Percentiles rank a stretch among this genome's conserved stretches.
Evolutionary conservation across 2,888 invertebrate species (phyloP).

Genomic region (Augochlorella aurata): DNA sequence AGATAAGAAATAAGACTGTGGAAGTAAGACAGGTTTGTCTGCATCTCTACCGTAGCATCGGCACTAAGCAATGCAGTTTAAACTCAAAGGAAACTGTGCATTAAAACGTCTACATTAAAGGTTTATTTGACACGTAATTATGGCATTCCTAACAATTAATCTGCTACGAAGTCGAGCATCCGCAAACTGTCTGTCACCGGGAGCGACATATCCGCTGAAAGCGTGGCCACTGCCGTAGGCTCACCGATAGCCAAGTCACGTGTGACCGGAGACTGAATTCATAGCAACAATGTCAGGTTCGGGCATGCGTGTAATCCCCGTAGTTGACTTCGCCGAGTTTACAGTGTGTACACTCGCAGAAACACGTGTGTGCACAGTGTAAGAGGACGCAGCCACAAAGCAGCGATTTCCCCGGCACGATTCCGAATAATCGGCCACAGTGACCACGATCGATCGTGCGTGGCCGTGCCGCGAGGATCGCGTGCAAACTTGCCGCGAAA

Average conservation of each 20-base stretch:
- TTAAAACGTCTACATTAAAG: neutral
- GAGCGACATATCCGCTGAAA: slow-evolving; percentile 30
- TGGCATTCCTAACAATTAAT: slow-evolving; percentile 10
- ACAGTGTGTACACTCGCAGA: slow-evolving; percentile 38
- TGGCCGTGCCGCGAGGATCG: slow-evolving; percentile 16
- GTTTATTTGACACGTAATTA: neutral
- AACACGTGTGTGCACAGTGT: slow-evolving; percentile 37
- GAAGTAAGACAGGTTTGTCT: too few relatives aligned
- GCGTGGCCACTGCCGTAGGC: slow-evolving; percentile 18
- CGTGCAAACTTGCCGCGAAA: slow-evolving; percentile 11
- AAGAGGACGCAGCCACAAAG: slow-evolving; percentile 57
- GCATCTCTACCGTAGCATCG: too few relatives aligned
- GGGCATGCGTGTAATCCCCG: slow-evolving; percentile 45
- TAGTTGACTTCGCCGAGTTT: slow-evolving; percentile 32
- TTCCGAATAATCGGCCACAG: slow-evolving; percentile 57
- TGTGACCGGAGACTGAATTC: slow-evolving; percentile 30
- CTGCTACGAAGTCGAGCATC: neutral
- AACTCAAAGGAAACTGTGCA: too few relatives aligned
- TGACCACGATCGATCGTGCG: slow-evolving; percentile 58
- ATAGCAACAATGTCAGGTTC: slow-evolving; percentile 45
- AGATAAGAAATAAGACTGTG: too few relatives aligned
- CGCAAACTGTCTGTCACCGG: neutral
- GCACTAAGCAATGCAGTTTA: too few relatives aligned
- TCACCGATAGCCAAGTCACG: slow-evolving; percentile 24
- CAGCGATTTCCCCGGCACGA: slow-evolving; percentile 47